phyloP scores from a whole-genome alignment of 64 coral and sea anemone genomes.

The Montipora cactus region DNA sequence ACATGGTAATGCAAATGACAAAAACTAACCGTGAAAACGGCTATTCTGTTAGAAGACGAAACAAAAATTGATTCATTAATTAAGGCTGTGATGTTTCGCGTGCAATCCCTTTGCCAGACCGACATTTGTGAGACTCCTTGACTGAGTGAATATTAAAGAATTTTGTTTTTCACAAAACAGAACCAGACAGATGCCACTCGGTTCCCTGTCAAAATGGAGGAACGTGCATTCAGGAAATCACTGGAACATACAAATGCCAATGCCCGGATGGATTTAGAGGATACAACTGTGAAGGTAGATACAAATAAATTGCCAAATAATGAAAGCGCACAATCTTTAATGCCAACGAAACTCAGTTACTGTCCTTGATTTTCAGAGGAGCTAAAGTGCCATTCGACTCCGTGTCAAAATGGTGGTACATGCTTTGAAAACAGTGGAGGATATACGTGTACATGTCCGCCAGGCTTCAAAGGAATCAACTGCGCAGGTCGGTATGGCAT shows the following conservation, averaged over 20 bases:
- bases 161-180: neutral
- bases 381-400: conserved; percentile 87
- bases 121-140: no score
- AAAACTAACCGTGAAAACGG: no score
- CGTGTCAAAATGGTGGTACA: conserved; percentile 94
- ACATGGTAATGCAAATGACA: no score
- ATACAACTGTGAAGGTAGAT: conserved; percentile 85
- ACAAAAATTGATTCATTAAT: no score
- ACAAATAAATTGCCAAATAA: neutral
- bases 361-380: conserved; percentile 51
- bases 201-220: conserved; percentile 94
- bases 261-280: conserved; percentile 81
- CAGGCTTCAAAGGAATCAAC: conserved; percentile 82
- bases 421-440: conserved; percentile 96
- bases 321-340: no score
- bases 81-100: no score
- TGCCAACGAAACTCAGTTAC: neutral
- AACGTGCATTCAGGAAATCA: conserved; percentile 84
- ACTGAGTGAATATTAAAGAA: neutral
- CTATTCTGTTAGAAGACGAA: no score
- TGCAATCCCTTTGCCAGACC: no score
- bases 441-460: conserved; percentile 79
- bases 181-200: conserved; percentile 86
- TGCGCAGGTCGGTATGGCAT: conserved; percentile 67
- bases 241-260: conserved; percentile 85